Percentiles rank a stretch among this genome's conserved stretches.
phyloP scores from a whole-genome alignment of 2,797 vertebrate genomes.

The Distichodus sexfasciatus region DNA sequence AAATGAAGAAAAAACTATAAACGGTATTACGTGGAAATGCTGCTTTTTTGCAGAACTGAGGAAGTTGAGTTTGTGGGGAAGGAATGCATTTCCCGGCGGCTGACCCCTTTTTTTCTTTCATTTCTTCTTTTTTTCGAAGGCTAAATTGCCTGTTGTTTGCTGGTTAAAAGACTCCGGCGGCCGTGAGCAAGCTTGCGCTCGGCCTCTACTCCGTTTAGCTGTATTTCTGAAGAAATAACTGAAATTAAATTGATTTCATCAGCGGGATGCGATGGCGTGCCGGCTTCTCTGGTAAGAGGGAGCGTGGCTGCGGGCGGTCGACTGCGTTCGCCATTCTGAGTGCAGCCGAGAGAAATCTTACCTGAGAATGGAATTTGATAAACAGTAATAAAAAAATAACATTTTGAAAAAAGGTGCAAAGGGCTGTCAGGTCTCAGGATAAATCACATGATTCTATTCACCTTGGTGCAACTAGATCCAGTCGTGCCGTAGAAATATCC shows the following conservation, averaged over 20 bases:
- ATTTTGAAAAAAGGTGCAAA: neutral
- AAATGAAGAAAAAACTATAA: too few relatives aligned
- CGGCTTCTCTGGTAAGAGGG: neutral
- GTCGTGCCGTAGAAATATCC: too few relatives aligned
- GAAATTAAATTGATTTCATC: conserved; percentile 38
- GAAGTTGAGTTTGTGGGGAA: neutral
- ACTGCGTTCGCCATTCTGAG: conserved; percentile 18
- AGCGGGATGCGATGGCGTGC: neutral
- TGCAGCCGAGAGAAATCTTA: neutral
- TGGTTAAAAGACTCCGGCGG: conserved; percentile 35
- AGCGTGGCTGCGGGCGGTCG: conserved; percentile 24
- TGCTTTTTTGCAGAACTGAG: neutral
- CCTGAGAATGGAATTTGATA: neutral
- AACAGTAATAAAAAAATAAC: neutral
- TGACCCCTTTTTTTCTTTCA: too few relatives aligned
- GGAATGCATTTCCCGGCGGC: neutral
- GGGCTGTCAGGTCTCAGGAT: neutral
- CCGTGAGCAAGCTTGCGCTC: conserved; percentile 29
- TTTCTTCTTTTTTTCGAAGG: conserved; percentile 28
- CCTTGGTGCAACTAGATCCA: too few relatives aligned
- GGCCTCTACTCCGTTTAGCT: conserved; percentile 24
- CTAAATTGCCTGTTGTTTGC: conserved; percentile 36
- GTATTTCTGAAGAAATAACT: conserved; percentile 30
- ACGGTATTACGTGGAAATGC: neutral
- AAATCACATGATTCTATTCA: neutral